phyloP scores from a whole-genome alignment of 1,140 invertebrate species.

The Hetaerina americana region DNA sequence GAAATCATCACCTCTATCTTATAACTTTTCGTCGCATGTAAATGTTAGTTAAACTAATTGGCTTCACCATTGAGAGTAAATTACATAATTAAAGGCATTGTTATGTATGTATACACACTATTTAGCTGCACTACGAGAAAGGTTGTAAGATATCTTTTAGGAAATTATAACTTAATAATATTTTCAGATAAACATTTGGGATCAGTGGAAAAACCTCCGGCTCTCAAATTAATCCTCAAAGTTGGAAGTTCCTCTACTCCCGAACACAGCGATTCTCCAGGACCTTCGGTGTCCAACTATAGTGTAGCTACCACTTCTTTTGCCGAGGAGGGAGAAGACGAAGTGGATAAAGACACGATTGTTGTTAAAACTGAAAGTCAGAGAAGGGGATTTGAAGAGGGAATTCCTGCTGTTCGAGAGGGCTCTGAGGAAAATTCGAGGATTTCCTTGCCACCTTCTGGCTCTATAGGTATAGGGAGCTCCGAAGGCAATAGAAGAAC shows the following conservation, averaged over 20 bases:
- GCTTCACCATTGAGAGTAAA: too few species aligned
- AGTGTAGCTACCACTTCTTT: neutral
- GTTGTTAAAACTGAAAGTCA: neutral
- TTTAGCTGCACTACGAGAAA: too few species aligned
- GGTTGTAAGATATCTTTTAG: neutral
- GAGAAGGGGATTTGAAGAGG: neutral
- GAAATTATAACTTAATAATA: neutral
- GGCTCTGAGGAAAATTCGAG: neutral
- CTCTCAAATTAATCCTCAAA: constrained; percentile 65
- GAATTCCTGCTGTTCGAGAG: neutral
- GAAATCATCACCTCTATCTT: too few species aligned
- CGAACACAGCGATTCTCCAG: constrained; percentile 47
- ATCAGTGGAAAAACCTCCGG: constrained; percentile 38
- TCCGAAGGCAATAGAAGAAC: neutral
- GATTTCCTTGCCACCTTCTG: neutral
- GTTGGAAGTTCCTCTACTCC: constrained; percentile 59
- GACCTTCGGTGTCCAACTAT: constrained; percentile 19
- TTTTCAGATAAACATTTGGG: neutral
- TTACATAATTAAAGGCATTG: too few species aligned
- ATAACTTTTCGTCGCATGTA: too few species aligned
- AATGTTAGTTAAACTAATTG: too few species aligned
- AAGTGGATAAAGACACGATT: neutral
- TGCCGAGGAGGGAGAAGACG: neutral
- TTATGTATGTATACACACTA: too few species aligned
- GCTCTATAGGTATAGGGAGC: neutral